Conservation (phyloP, 2,113 vertebrate genomes). For the Chinchilla lanigera region DNA sequence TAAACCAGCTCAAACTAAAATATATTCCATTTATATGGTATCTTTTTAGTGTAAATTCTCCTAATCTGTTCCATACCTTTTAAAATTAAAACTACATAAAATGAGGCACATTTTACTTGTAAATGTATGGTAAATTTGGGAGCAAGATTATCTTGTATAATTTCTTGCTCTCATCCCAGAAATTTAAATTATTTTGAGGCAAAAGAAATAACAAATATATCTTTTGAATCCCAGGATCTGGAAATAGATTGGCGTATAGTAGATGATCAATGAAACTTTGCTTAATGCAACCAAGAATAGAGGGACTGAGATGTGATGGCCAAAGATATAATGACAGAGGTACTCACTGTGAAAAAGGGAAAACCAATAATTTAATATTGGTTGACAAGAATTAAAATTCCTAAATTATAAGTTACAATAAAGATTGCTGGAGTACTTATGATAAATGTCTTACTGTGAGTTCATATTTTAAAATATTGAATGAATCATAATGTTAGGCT, state of each 20-base stretch:
- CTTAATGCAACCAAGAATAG: not conserved
- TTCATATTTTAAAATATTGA: not conserved
- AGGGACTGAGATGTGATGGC: not conserved
- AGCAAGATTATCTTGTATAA: rapidly evolving
- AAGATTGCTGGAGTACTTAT: not conserved
- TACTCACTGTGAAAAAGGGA: not conserved
- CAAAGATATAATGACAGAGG: not conserved
- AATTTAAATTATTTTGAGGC: not conserved
- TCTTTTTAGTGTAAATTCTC: not conserved
- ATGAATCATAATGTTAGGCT: not conserved
- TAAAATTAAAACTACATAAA: not conserved
- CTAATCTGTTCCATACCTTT: not conserved
- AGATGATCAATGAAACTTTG: not conserved
- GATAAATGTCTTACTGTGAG: not conserved
- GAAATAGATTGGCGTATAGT: not conserved
- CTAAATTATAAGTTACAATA: not conserved
- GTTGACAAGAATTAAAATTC: not conserved
- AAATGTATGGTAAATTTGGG: not conserved
- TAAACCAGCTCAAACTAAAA: not conserved
- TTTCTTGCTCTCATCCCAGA: not conserved
- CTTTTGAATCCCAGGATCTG: not conserved
- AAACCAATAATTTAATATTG: not conserved
- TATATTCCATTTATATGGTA: not conserved
- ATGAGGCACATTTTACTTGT: not conserved
- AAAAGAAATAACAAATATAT: not conserved